These are phyloP conservation scores for Pluvialis apricaria DNA, from an alignment of 2,113 vertebrate species.

Conservation along the genomic window DNA sequence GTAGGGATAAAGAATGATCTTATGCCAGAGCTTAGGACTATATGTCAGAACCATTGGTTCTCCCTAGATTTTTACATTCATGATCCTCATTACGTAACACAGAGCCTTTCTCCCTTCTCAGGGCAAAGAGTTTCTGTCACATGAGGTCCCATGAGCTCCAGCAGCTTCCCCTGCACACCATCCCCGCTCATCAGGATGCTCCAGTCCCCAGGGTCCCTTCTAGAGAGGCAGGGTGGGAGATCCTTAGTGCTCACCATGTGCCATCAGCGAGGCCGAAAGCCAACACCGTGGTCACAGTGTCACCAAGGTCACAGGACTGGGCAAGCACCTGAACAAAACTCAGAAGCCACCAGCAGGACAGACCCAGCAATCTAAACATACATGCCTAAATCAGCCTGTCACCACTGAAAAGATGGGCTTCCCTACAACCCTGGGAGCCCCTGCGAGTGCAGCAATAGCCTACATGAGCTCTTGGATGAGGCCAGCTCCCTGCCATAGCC, in stretches of 20 bases:
- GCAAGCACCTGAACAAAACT: neutral
- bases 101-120: neutral
- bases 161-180: neutral
- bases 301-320: neutral
- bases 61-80: neutral
- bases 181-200: neutral
- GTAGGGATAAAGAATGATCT: neutral
- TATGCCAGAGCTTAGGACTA: neutral
- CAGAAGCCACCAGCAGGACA: neutral
- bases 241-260: accelerated
- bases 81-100: neutral
- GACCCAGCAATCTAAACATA: neutral
- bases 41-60: neutral
- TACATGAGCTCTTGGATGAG: neutral
- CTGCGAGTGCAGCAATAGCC: neutral
- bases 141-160: accelerated
- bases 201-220: neutral
- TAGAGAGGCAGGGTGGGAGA: neutral
- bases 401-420: neutral
- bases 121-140: neutral
- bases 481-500: accelerated
- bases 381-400: neutral
- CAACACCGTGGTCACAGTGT: neutral
- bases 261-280: neutral
- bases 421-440: neutral